These are phyloP conservation scores for Calonectris borealis DNA, from an alignment of 2,113 vertebrate genomes.

Conservation along the genomic window DNA sequence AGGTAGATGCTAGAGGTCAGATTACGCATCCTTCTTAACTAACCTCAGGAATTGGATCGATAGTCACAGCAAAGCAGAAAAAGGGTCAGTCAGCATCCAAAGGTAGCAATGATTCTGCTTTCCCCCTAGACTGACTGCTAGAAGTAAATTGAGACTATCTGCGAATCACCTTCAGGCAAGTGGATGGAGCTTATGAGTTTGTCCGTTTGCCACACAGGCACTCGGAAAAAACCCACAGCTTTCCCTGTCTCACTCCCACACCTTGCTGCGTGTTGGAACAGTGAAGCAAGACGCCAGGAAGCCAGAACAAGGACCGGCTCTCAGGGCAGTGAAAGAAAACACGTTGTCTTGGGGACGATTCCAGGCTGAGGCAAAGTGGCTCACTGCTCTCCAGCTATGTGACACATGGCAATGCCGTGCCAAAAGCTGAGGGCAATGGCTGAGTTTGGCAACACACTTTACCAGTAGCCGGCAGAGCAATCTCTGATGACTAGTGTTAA, in stretches of 20 bases:
- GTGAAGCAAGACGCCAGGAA: neutral
- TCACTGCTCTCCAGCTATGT: neutral
- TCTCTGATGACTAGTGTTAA: neutral
- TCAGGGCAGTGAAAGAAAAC: neutral
- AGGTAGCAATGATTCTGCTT: neutral
- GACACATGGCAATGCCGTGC: neutral
- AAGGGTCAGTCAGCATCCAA: neutral
- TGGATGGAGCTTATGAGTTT: neutral
- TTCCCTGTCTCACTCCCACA: neutral
- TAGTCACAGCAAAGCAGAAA: neutral
- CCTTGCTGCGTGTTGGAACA: neutral
- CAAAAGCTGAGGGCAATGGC: neutral
- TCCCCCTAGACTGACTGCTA: neutral
- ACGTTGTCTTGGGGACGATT: fast-evolving
- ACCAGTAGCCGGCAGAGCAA: neutral
- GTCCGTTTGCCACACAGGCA: neutral
- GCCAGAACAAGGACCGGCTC: neutral
- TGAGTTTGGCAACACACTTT: neutral
- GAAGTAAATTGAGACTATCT: neutral
- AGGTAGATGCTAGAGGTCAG: neutral
- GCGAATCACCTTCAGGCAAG: neutral
- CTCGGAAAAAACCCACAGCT: neutral
- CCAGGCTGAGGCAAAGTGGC: neutral
- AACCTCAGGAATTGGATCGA: neutral
- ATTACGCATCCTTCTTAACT: neutral